Conservation (phyloP, 2,797 vertebrate genomes). For the Eutrigla gurnardus region DNA sequence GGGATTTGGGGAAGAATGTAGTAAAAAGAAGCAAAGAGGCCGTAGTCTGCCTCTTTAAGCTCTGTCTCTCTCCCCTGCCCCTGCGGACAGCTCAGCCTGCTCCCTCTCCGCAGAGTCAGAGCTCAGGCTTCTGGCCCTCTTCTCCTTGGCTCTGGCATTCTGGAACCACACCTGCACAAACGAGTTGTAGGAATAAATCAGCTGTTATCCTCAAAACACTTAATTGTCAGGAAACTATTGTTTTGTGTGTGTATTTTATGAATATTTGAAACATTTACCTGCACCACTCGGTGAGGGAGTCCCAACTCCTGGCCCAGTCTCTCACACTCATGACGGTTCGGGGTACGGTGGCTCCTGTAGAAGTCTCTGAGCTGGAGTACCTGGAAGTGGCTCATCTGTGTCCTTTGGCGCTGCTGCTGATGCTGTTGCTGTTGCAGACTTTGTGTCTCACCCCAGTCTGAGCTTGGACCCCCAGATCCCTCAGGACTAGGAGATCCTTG, state of each 20-base stretch:
- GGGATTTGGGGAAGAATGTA: constrained; percentile 87
- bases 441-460: constrained; percentile 90
- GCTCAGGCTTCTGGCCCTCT: constrained; percentile 89
- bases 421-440: constrained; percentile 84
- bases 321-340: constrained; percentile 98
- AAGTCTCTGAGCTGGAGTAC: constrained; percentile 97
- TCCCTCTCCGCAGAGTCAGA: constrained; percentile 81
- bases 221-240: not conserved
- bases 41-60: constrained; percentile 92
- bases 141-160: constrained; percentile 99
- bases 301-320: constrained; percentile 96
- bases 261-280: constrained; percentile 81
- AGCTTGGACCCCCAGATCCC: constrained; percentile 88
- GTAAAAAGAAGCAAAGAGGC: constrained; percentile 88
- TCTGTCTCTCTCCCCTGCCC: constrained; percentile 90
- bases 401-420: constrained; percentile 92
- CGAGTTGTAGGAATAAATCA: constrained; percentile 21
- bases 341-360: constrained; percentile 97
- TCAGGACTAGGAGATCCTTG: constrained; percentile 93
- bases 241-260: not conserved
- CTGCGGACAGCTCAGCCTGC: constrained; percentile 77
- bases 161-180: constrained; percentile 95
- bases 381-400: constrained; percentile 98
- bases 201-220: not conserved
- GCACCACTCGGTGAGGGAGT: constrained; percentile 98